phyloP scores from a whole-genome alignment of 2,113 vertebrate species.

The Rostratula benghalensis region DNA sequence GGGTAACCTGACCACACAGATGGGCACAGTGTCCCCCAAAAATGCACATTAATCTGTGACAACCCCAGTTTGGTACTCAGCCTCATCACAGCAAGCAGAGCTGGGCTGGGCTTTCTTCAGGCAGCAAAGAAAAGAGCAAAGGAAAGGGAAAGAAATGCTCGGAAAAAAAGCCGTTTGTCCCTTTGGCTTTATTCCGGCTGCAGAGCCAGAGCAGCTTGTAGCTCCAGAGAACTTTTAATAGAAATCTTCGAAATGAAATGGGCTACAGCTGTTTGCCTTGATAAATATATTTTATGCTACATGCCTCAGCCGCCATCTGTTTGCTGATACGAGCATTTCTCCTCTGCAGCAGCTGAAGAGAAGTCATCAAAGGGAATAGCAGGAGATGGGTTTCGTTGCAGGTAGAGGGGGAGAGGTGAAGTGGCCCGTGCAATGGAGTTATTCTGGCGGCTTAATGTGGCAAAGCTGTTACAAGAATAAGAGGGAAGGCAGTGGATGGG shows the following conservation, averaged over 20 bases:
- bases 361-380: slow-evolving; percentile 73
- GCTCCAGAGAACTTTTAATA: slow-evolving; percentile 82
- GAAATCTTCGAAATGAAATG: slow-evolving; percentile 79
- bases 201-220: slow-evolving; percentile 68
- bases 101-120: not conserved
- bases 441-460: not conserved
- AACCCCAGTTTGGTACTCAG: not conserved
- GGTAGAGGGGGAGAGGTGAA: slow-evolving; percentile 58
- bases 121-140: not conserved
- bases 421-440: not conserved
- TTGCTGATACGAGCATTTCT: slow-evolving; percentile 83
- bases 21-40: rapidly evolving
- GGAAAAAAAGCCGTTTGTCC: slow-evolving; percentile 42
- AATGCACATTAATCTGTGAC: not conserved
- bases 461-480: not conserved
- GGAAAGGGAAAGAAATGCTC: slow-evolving; percentile 4
- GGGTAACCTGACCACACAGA: rapidly evolving
- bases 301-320: slow-evolving; percentile 83
- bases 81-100: not conserved
- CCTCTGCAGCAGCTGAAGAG: slow-evolving; percentile 66
- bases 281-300: slow-evolving; percentile 85
- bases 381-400: slow-evolving; percentile 53
- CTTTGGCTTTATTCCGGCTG: slow-evolving; percentile 59
- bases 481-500: not conserved
- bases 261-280: slow-evolving; percentile 85